Evolutionary conservation across 1,140 invertebrate genomes (phyloP).

Genomic region (Leptinotarsa lineolata): DNA sequence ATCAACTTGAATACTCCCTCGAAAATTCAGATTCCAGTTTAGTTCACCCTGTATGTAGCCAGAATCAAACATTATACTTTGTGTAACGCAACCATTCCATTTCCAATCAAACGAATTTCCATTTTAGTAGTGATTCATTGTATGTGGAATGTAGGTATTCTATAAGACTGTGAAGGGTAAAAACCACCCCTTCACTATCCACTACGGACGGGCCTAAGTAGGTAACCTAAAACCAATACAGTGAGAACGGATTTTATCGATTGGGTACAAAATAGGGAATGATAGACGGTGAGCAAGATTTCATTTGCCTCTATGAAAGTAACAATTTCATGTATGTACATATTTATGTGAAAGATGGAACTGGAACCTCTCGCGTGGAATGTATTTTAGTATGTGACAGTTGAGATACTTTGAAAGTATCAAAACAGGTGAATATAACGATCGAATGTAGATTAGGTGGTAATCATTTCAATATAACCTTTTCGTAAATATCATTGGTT

Average conservation of each 20-base stretch:
- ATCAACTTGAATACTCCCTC: too few relatives aligned
- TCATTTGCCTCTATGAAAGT: not conserved
- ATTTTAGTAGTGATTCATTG: not conserved
- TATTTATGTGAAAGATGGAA: too few relatives aligned
- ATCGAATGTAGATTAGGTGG: too few relatives aligned
- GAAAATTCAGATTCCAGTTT: too few relatives aligned
- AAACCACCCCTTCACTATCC: constrained; percentile 1
- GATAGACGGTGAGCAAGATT: not conserved
- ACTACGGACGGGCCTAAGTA: not conserved
- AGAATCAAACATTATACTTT: not conserved
- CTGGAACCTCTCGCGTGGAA: too few relatives aligned
- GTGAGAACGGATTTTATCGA: not conserved
- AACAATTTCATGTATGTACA: too few relatives aligned
- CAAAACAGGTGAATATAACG: too few relatives aligned
- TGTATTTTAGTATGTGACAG: too few relatives aligned
- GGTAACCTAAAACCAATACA: constrained; percentile 1
- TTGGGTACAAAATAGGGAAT: not conserved
- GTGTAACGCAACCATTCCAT: not conserved
- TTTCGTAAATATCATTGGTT: too few relatives aligned
- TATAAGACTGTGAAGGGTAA: not conserved
- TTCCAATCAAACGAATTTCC: not conserved
- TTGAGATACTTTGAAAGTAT: too few relatives aligned
- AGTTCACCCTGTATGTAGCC: too few relatives aligned
- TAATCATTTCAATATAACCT: too few relatives aligned
- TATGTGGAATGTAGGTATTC: not conserved